These are phyloP conservation scores for Burhinus oedicnemus DNA, from an alignment of 2,113 vertebrate genomes.

Conservation along the genomic window DNA sequence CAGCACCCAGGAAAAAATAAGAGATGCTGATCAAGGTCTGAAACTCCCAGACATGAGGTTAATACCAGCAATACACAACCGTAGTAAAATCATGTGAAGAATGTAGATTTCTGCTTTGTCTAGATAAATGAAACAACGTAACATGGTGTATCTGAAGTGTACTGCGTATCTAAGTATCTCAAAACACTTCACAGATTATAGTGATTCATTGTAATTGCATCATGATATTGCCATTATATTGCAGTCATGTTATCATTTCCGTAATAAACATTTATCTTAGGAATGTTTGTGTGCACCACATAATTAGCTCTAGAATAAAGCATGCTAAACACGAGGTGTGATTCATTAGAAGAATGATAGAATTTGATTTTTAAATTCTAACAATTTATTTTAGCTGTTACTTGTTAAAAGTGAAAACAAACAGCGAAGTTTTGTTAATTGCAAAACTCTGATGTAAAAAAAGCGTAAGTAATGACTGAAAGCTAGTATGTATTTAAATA, in stretches of 20 bases:
- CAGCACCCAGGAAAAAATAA: neutral
- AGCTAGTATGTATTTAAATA: neutral
- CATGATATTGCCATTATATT: slow-evolving; percentile 54
- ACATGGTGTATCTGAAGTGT: slow-evolving; percentile 6
- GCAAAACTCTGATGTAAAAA: slow-evolving; percentile 9
- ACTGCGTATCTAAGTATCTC: slow-evolving; percentile 28
- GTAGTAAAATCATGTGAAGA: neutral
- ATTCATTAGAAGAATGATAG: slow-evolving; percentile 49
- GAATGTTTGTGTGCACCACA: slow-evolving; percentile 32
- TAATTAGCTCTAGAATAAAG: slow-evolving; percentile 57
- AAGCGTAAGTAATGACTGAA: slow-evolving; percentile 29
- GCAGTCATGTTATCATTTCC: slow-evolving; percentile 55
- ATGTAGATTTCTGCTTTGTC: neutral
- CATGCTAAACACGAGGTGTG: slow-evolving; percentile 48
- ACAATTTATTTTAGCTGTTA: slow-evolving; percentile 31
- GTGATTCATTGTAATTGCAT: slow-evolving; percentile 65
- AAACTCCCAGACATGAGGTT: neutral
- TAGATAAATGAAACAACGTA: neutral
- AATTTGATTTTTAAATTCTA: slow-evolving; percentile 54
- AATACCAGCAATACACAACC: neutral
- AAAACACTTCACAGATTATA: slow-evolving; percentile 20
- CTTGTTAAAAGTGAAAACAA: slow-evolving; percentile 42
- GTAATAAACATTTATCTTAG: slow-evolving; percentile 67
- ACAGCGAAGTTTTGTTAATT: slow-evolving; percentile 35
- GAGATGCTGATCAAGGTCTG: neutral